Conservation (phyloP, 2,113 vertebrate species). For the Peucedramus taeniatus region DNA sequence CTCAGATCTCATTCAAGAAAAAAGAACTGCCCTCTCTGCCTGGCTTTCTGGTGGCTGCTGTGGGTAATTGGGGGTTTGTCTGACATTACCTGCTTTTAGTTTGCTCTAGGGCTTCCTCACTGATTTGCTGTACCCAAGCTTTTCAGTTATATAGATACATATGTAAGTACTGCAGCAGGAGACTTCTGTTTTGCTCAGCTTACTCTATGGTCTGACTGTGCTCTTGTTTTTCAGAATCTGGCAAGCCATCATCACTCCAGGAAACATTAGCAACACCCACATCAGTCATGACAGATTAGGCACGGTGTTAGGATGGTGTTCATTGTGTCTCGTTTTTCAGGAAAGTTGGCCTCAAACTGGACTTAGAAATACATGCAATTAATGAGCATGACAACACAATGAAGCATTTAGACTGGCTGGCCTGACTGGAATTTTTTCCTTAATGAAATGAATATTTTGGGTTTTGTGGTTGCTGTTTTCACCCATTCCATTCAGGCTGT, state of each 20-base stretch:
- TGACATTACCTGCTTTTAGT: background rate
- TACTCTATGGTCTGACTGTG: background rate
- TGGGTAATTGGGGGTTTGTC: background rate
- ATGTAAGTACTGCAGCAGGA: background rate
- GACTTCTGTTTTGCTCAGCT: background rate
- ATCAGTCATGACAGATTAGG: background rate
- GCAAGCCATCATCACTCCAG: rapidly evolving
- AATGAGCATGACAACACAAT: background rate
- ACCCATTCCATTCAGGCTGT: background rate
- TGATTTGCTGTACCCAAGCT: background rate
- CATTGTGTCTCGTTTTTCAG: background rate
- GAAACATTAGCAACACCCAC: background rate
- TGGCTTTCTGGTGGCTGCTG: background rate
- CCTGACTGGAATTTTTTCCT: background rate
- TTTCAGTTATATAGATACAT: background rate
- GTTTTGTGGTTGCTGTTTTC: background rate
- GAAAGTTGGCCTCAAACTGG: background rate
- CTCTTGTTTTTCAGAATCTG: background rate
- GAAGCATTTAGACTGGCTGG: background rate
- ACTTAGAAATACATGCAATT: background rate
- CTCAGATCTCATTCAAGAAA: background rate
- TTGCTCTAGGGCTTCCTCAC: background rate
- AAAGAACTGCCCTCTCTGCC: background rate
- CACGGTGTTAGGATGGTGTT: background rate
- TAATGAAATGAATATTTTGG: background rate